Percentiles rank a stretch among this genome's conserved stretches.
These are phyloP conservation scores for Helicolenus hilgendorfi DNA, from an alignment of 2,797 vertebrate species.

Conservation along the genomic window DNA sequence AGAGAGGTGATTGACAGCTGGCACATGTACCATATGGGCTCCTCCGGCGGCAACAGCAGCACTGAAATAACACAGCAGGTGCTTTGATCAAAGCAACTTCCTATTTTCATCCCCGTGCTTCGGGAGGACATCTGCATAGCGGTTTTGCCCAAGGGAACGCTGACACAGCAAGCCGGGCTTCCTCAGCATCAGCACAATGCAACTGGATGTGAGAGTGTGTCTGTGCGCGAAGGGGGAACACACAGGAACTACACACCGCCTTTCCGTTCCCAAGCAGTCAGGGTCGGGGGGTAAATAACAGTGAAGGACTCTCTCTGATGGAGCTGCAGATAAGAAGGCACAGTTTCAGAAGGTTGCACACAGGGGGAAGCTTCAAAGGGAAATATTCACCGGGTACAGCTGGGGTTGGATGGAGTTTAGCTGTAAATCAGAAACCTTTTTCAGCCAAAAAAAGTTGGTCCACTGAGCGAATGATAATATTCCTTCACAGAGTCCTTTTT, in stretches of 20 bases:
- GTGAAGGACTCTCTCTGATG: slow-evolving; percentile 54
- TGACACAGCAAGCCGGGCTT: slow-evolving; percentile 81
- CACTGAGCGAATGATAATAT: slow-evolving; percentile 26
- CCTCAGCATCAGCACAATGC: slow-evolving; percentile 74
- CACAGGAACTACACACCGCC: slow-evolving; percentile 12
- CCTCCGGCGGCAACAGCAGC: slow-evolving; percentile 34
- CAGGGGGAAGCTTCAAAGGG: slow-evolving; percentile 42
- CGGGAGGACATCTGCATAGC: slow-evolving; percentile 81
- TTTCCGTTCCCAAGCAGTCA: slow-evolving; percentile 30
- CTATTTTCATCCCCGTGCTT: slow-evolving; percentile 77
- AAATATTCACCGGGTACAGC: slow-evolving; percentile 25
- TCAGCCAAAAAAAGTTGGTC: slow-evolving; percentile 42
- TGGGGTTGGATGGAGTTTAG: slow-evolving; percentile 57
- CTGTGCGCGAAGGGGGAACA: not conserved
- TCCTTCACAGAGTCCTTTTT: slow-evolving; percentile 22
- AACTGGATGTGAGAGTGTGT: slow-evolving; percentile 47
- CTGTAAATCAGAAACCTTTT: slow-evolving; percentile 47
- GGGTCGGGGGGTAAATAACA: slow-evolving; percentile 21
- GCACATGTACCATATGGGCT: slow-evolving; percentile 70
- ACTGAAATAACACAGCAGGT: slow-evolving; percentile 72
- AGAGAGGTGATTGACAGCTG: slow-evolving; percentile 76
- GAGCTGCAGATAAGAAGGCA: slow-evolving; percentile 56
- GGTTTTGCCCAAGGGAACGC: slow-evolving; percentile 78
- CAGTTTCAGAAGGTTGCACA: slow-evolving; percentile 33
- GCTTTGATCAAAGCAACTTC: slow-evolving; percentile 79